Percentiles rank a stretch among this genome's conserved stretches.
These are phyloP conservation scores for Tolmerus cingulatus DNA, from an alignment of 2,888 invertebrate species.

Conservation along the genomic window DNA sequence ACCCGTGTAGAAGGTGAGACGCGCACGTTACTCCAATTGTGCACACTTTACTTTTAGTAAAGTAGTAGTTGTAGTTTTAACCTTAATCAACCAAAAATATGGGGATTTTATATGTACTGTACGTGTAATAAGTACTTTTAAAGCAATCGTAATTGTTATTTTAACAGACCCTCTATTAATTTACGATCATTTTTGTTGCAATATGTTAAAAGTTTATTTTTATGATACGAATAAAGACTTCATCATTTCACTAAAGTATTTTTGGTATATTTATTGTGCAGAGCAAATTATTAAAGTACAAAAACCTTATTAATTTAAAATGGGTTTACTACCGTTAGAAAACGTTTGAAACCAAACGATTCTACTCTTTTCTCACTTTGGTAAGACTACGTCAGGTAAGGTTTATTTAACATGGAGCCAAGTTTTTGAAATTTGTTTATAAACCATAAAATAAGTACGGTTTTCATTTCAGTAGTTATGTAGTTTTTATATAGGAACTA, in stretches of 20 bases:
- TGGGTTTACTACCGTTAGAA: no score
- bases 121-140: conserved; percentile 17
- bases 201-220: conserved; percentile 41
- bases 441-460: no score
- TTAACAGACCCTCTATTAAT: conserved; percentile 29
- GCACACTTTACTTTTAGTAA: not conserved
- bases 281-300: not conserved
- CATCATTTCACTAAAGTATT: not conserved
- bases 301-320: not conserved
- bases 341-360: no score
- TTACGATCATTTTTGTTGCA: conserved; percentile 36
- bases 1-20: not conserved
- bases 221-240: conserved; percentile 28
- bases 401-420: no score
- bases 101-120: conserved; percentile 21
- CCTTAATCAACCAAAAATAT: conserved; percentile 38
- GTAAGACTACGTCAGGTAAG: no score
- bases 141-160: conserved; percentile 32
- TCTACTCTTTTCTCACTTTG: no score
- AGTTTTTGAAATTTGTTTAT: not conserved
- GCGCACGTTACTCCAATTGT: not conserved
- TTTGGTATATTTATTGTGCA: not conserved
- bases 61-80: not conserved
- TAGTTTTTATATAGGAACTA: no score
- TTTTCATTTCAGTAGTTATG: no score